Base-by-base conservation (phyloP, 2,797 vertebrate genomes). In the Chromis chromis region DNA sequence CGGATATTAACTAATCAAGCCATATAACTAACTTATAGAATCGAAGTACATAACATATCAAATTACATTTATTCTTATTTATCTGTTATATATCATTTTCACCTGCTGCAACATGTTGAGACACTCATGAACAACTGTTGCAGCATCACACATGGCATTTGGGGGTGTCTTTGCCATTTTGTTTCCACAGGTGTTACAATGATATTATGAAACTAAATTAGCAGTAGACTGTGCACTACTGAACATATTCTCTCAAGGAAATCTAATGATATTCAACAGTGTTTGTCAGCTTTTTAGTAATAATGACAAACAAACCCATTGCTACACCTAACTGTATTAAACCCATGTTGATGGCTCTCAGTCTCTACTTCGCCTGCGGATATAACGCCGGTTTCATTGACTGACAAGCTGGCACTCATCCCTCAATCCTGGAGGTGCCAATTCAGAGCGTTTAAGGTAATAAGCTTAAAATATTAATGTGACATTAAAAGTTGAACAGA, bases 391-490 rank as follows among this genome's bases (percentile, higher is more conserved):
- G 36, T 54, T 65, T 63, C 62, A 13, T 24, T 28, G 46, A 31
- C 55, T 25, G 58, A 71, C 67, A 40, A 31, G 48, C 48, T 55
- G 21, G 31, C 53, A 65, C 28, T 66, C 79, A 42, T 74, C 74
- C 53, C 44, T 25, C 40, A 69, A 66, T 76, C 65, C 65, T 63
- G 40, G 7, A 70, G 65, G 42, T 64, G 65, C 62, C 3, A 40
- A 59, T 64, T 74, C 3, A 22, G 31, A 11, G 3, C 44, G 44
- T 74, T 70, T 64, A 59, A 64, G 33, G 65, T 70, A 55, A 77
- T 64, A 53, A 28, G 48, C 69, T 62, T 69, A 54, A 69, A 76
- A 65, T 76, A 72, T 72, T 65, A 72, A 69, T 57, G 44, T 6
- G 14, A 66, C 42, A 49, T 65, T 65, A 62, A 79, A 68, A 28